Percentiles rank a stretch among this genome's conserved stretches.
These are phyloP conservation scores for Patiria miniata DNA, from an alignment of 35 echinoderm and acorn worm species.

Conservation along the genomic window DNA sequence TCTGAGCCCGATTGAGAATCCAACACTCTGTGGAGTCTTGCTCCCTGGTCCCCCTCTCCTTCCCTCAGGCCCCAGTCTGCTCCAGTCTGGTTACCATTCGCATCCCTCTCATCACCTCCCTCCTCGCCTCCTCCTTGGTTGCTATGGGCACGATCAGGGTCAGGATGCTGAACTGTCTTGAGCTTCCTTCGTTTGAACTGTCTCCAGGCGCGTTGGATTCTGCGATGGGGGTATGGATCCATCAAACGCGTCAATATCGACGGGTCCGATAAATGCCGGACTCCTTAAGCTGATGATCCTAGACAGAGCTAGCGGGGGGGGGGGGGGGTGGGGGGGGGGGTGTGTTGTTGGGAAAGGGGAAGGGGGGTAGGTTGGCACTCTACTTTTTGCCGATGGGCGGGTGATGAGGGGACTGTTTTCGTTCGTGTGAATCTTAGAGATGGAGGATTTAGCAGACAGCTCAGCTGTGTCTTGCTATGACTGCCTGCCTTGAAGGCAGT, in stretches of 20 bases:
- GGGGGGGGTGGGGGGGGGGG: too few relatives aligned
- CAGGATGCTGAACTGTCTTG: not conserved
- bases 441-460: not conserved
- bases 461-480: not conserved
- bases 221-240: constrained; percentile 6
- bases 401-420: not conserved
- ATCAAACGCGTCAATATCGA: constrained; percentile 9
- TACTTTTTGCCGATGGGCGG: not conserved
- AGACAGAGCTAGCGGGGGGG: too few relatives aligned
- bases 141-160: not conserved
- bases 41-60: constrained; percentile 21
- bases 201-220: constrained; percentile 77
- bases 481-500: not conserved
- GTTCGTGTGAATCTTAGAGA: not conserved
- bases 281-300: too few relatives aligned
- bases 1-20: not conserved
- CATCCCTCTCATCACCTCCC: constrained; percentile 23
- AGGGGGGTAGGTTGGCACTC: too few relatives aligned
- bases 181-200: constrained; percentile 38
- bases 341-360: too few relatives aligned
- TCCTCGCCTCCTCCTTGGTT: constrained; percentile 36
- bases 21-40: constrained; percentile 1
- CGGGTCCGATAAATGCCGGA: not conserved
- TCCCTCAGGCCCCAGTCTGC: constrained; percentile 4
- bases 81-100: constrained; percentile 24